Conservation (phyloP, 2,113 vertebrate genomes). For the Prietella phreatophila region DNA sequence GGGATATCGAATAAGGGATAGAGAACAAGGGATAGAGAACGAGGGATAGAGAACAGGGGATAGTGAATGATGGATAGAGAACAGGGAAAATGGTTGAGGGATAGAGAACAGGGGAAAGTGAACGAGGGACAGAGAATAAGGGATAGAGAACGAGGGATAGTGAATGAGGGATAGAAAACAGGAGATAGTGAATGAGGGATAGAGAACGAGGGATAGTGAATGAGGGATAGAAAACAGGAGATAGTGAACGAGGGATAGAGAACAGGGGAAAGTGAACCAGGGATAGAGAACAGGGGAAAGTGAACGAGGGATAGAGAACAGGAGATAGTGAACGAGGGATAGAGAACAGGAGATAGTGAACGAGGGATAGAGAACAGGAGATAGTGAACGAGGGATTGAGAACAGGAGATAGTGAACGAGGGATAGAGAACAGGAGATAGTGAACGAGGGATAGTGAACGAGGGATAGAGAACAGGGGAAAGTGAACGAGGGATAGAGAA, state of each 20-base stretch:
- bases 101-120: background rate
- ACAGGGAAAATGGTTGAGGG: no score
- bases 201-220: no score
- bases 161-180: background rate
- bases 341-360: background rate
- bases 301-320: no score
- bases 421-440: no score
- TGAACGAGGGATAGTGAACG: no score
- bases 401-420: background rate
- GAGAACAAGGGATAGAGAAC: background rate
- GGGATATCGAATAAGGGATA: constrained; percentile 21
- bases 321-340: no score
- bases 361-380: background rate
- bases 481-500: constrained; percentile 2
- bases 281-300: constrained; percentile 2
- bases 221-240: constrained; percentile 10
- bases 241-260: background rate
- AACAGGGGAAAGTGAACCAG: background rate
- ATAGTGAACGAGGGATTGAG: background rate
- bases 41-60: background rate
- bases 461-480: background rate
- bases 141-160: constrained; percentile 5
- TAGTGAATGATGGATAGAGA: no score
- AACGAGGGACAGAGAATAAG: background rate
- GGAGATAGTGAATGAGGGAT: no score